Percentiles rank a stretch among this genome's conserved stretches.
Evolutionary conservation across 2,888 invertebrate genomes (phyloP).

Genomic region (Nycteola revayana): DNA sequence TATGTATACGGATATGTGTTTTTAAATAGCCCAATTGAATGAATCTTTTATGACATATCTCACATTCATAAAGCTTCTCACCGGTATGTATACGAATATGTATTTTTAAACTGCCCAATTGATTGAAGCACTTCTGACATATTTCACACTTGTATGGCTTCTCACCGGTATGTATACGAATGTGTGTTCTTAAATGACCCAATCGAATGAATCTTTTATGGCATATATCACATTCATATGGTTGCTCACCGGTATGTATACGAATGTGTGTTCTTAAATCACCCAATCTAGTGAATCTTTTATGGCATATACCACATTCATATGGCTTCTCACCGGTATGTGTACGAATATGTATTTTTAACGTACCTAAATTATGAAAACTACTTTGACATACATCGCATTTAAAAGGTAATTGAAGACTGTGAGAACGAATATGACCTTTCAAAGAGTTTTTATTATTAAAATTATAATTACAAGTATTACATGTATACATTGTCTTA

Average conservation of each 20-base stretch:
- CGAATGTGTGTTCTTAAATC: background rate
- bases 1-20: constrained; percentile 4
- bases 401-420: constrained; percentile 2
- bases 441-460: constrained; percentile 3
- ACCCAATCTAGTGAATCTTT: background rate
- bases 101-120: background rate
- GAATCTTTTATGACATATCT: constrained; percentile 5
- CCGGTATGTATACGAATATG: constrained; percentile 7
- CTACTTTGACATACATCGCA: constrained; percentile 5
- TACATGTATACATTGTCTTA: constrained; percentile 8
- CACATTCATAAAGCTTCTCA: constrained; percentile 8
- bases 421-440: constrained; percentile 2
- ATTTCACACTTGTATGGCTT: constrained; percentile 4
- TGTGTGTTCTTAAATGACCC: background rate
- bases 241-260: background rate
- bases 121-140: constrained; percentile 5
- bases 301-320: background rate
- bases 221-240: background rate
- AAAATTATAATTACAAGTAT: constrained; percentile 8
- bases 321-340: background rate
- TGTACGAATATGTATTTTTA: background rate
- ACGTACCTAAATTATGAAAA: background rate
- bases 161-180: background rate
- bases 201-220: background rate
- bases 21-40: background rate